Evolutionary conservation across 2,113 vertebrate genomes (phyloP).

Genomic region (Pterophyllum scalare): DNA sequence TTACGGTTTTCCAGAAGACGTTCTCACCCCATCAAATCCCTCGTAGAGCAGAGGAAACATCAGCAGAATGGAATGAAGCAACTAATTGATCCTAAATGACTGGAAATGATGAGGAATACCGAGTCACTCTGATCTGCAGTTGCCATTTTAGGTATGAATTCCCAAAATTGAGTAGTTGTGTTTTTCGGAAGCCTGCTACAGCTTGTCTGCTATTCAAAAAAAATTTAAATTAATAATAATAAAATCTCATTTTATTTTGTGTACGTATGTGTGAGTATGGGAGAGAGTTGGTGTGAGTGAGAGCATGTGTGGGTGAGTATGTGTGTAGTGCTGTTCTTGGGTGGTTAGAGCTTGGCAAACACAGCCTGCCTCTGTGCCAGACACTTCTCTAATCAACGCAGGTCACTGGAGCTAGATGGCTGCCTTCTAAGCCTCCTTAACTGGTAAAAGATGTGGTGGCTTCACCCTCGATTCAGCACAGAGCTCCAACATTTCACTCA

Average conservation of each 20-base stretch:
- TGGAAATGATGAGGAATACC: constrained; percentile 46
- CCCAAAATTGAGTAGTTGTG: constrained; percentile 17
- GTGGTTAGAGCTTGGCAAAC: constrained; percentile 69
- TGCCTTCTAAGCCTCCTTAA: constrained; percentile 64
- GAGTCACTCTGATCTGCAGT: not conserved
- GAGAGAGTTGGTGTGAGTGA: constrained; percentile 13
- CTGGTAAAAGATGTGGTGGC: constrained; percentile 67
- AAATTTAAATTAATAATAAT: not conserved
- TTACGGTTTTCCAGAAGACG: not conserved
- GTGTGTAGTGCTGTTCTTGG: constrained; percentile 27
- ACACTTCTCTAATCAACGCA: constrained; percentile 67
- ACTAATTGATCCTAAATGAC: constrained; percentile 55
- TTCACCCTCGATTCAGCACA: constrained; percentile 28
- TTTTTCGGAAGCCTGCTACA: constrained; percentile 32
- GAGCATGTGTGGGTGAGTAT: constrained; percentile 5
- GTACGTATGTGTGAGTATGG: not conserved
- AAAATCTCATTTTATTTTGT: not conserved
- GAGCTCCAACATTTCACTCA: constrained; percentile 30
- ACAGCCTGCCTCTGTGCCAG: constrained; percentile 57
- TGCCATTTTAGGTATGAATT: constrained; percentile 36
- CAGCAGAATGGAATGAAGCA: constrained; percentile 56
- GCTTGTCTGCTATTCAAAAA: not conserved
- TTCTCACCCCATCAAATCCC: constrained; percentile 14
- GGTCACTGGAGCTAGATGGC: constrained; percentile 59
- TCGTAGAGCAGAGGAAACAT: constrained; percentile 14